Base-by-base conservation (phyloP, 1,140 invertebrate species). In the Luehdorfia chinensis region DNA sequence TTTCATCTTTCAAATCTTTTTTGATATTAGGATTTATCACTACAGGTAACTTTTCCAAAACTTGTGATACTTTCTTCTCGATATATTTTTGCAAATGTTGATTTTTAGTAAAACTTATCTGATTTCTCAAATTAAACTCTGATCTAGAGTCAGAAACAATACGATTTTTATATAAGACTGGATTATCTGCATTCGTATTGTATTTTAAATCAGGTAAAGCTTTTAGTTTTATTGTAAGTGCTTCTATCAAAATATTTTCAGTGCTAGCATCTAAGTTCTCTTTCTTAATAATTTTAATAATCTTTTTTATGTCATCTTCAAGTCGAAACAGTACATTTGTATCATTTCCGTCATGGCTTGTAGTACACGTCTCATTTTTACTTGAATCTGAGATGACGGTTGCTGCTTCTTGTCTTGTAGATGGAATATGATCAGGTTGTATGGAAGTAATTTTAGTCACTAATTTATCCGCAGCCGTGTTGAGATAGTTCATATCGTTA, bases 161-260 rank as follows among this genome's bases (percentile, higher is more conserved):
- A n/a, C n/a, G n/a, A n/a, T n/a, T n/a, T n/a, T n/a, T n/a, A n/a
- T n/a, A n/a, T n/a, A n/a, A n/a, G 2, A 21, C 19, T 21, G 19
- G 6, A 6, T 21, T 21, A 3, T 21, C 2, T 21, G 2, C 2
- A 2, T 21, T 21, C 6, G 2, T 2, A 21, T 3, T 6, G 2
- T 2, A 6, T 21, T 21, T 21, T 12, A 11, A 21, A 7, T 15
- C 5, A 37, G 34, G 21, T 16, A 37, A 21, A 11, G 34, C 34
- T 37, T 37, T 37, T 2, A 37, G 9, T 21, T 37, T 37, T 16
- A 37, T 21, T 37, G 21, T 19, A 13, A 37, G 34, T 37, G 34
- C 34, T 21, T 37, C 34, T 16, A 37, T 37, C 11, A 37, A 23
- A 4, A 37, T 6, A 12, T 16, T 37, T 37, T 37, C 34, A 2